Percentiles rank a stretch among this genome's conserved stretches.
These are phyloP conservation scores for Troilus luridus DNA, from an alignment of 2,888 invertebrate species.

Conservation along the genomic window DNA sequence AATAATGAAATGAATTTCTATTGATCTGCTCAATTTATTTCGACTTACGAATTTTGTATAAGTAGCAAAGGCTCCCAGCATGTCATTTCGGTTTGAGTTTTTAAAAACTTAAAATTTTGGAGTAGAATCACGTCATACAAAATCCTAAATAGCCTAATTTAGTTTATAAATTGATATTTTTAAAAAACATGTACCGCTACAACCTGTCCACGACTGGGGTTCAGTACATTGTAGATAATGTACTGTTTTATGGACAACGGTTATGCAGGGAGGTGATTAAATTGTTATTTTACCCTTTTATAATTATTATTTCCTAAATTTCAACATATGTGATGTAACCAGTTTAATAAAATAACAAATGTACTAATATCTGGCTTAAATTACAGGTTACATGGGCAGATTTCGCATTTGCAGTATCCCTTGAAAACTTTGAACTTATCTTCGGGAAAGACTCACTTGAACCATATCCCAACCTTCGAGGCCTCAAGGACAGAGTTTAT, in stretches of 20 bases:
- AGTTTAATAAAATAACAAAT: background rate
- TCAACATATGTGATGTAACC: background rate
- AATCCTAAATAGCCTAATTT: background rate
- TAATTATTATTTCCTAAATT: background rate
- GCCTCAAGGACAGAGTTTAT: conserved; percentile 59
- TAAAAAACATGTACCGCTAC: no score
- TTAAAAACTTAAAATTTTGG: background rate
- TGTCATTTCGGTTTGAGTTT: background rate
- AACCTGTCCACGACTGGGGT: no score
- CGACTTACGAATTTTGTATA: no score
- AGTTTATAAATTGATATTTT: background rate
- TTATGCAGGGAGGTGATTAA: no score
- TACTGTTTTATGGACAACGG: no score
- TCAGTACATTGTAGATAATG: no score
- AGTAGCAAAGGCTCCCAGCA: no score
- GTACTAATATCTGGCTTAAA: conserved; percentile 1
- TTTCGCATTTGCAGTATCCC: conserved; percentile 54
- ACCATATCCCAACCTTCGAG: conserved; percentile 59
- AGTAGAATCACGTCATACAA: background rate
- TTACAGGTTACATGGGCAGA: conserved; percentile 63
- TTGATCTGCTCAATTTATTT: no score
- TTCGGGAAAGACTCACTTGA: conserved; percentile 55
- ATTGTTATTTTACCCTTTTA: background rate
- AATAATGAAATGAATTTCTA: no score
- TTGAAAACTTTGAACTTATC: conserved; percentile 55